Percentiles rank a stretch among this genome's conserved stretches.
phyloP scores from a whole-genome alignment of 1,140 invertebrate genomes.

The Delia radicum region DNA sequence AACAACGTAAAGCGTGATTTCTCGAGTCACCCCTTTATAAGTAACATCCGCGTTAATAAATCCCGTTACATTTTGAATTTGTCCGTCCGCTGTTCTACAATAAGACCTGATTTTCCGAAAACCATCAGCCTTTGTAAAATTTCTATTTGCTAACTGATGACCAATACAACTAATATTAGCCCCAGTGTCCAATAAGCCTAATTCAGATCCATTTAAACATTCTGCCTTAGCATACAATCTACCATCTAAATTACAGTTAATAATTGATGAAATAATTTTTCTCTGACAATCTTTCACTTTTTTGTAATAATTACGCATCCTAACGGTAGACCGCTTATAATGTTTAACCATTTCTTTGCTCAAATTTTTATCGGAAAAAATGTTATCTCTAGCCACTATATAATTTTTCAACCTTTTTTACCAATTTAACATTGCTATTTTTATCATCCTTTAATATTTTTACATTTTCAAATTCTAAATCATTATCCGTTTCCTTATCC shows the following conservation, averaged over 20 bases:
- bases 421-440: neutral
- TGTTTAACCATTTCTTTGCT: neutral
- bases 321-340: neutral
- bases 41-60: neutral
- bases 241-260: neutral
- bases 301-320: neutral
- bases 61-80: neutral
- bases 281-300: neutral
- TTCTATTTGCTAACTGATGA: neutral
- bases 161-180: neutral
- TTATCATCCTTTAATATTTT: neutral
- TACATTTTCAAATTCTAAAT: neutral
- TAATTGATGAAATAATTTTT: neutral
- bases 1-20: neutral
- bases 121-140: neutral
- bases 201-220: neutral
- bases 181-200: neutral
- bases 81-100: slow-evolving; percentile 1
- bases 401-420: neutral
- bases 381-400: neutral
- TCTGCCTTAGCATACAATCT: neutral
- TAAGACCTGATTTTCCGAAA: neutral
- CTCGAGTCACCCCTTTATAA: neutral
- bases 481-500: neutral
- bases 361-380: neutral